Evolutionary conservation across 64 coral and sea anemone genomes (phyloP), one percentile per base, ranked within the genome.

Genomic region (Anthopleura sola): DNA sequence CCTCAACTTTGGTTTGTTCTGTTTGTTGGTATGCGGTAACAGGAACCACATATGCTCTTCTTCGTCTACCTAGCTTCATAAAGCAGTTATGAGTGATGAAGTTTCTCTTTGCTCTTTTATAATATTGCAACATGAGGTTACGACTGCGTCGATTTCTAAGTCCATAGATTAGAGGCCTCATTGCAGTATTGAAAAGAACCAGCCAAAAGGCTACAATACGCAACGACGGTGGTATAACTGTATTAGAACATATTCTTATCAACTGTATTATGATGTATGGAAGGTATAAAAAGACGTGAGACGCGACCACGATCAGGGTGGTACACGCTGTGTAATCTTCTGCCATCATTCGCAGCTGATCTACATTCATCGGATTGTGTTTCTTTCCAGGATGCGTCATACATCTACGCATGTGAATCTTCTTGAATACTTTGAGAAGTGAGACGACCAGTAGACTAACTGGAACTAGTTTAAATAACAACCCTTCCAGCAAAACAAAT

Each of bases 121-220:
- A 79, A 44, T n/a, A 79, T 38, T 29, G 39, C 15, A 38, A 18
- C 23, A 79, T 28, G 38, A 44, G 44, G n/a, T 33, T 79, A 50
- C 82, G 50, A 32, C 82, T 54, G 38, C 49, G 44, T 39, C 20
- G 16, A n/a, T 83, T 49, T 34, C 82, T 26, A 55, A 55, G 18
- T 54, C 49, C 82, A 83, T 83, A 83, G 33, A 83, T 83, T 6
- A 83, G 51, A 19, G 82, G 82, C 13, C 49, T 38, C 38, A 58
- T 4, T 28, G 50, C 11, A 37, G 82, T 19, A 36, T 83, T 83
- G 11, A 83, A 36, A 31, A 83, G 55, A 19, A 56, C 26, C 10
- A 50, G 23, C 82, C 82, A 83, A 36, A 57, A 54, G 9, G 55
- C 19, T 20, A 29, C 6, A 13, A 46, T 12, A 3, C 38, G 49